Base-by-base conservation (phyloP, 2,797 vertebrate genomes). In the Thaleichthys pacificus region DNA sequence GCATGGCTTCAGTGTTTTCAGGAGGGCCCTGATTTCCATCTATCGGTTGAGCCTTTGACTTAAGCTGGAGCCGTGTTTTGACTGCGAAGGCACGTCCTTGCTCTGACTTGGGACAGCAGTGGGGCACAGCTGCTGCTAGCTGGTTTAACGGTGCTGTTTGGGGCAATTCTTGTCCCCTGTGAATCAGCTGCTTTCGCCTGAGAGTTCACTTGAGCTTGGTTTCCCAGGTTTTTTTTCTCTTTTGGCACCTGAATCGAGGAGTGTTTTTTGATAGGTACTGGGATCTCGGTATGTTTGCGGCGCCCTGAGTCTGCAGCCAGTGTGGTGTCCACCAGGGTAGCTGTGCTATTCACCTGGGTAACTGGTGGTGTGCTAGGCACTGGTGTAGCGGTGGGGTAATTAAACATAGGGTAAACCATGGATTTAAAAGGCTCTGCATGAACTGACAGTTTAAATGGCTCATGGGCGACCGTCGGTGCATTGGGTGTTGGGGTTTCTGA, bases 141-240 rank as follows among this genome's bases (percentile, higher is more conserved):
- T 12, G 57, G 66, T 26, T 5, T 15, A 4, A 22, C 21, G 28
- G 61, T 17, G n/a, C 19, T 21, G 26, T 24, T 42, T 19, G 58
- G 21, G 42, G 57, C 62, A 14, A 9, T 38, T 17, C 47, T 26
- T 8, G 17, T 17, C 17, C 11, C 38, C n/a, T 22, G 22, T n/a
- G 47, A 49, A 35, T 38, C 70, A 42, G 56, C 66, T 74, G 66
- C 77, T 70, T 35, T 61, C 67, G 71, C 68, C 74, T 66, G 54
- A 58, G 73, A 49, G 8, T 42, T 64, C 61, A 54, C 24, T 24
- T 61, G 54, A 38, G 64, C 61, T 6, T 66, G 32, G 49, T 24
- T 35, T 35, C 61, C 35, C 22, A 35, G 32, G 1, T 49, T n/a
- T 71, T 56, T 8, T 47, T 56, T 17, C 19, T 17, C 19, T 5